Base-by-base conservation (phyloP, 2,888 invertebrate species). In the Emmelina monodactyla region DNA sequence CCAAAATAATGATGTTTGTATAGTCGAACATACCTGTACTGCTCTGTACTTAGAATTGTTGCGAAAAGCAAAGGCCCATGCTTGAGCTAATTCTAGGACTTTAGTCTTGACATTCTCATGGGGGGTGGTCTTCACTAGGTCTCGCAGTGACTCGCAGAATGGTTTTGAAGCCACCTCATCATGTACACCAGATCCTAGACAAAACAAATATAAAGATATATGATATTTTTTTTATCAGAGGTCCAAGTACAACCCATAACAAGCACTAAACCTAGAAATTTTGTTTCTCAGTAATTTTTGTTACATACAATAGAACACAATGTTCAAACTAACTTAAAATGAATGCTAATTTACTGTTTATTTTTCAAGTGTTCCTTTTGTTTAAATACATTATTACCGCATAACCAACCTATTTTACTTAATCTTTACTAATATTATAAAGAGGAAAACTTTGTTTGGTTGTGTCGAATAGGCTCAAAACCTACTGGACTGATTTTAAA, bases 31-130 rank as follows among this genome's bases (percentile, higher is more conserved):
- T 65, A 92, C 92, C 85, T 93, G 92, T 13, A 96, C 89, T 42
- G 92, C 85, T 62, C 91, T 87, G 67, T 94, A 94, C 60, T 91
- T 92, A 2, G 93, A 88, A 46, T 88, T 89, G 50, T 94, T 92
- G 35, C 97, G 87, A 63, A 99, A 99, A n/a, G 97, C 99, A 73
- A 92, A 92, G 0, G 94, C 93, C 99, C 99, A 99, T 2, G 94
- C 92, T 80, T 98, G 98, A 46, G 99, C 90, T 40, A 99, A 79
- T 66, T 98, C 97, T 33, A 98, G 76, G 48, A 95, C 87, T 75
- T 98, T 98, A 39, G 76, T 83, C 40, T 87, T 86, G 1, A 93
- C 87, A 58, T 89, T 89, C 40, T 92, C 92, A 56, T 95, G 92
- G 10, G 86, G 84, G 1, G 92, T 88, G 11, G 89, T 88, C 66